Base-by-base conservation (phyloP, 2,797 vertebrate genomes). In the Anisognathus igniventris region DNA sequence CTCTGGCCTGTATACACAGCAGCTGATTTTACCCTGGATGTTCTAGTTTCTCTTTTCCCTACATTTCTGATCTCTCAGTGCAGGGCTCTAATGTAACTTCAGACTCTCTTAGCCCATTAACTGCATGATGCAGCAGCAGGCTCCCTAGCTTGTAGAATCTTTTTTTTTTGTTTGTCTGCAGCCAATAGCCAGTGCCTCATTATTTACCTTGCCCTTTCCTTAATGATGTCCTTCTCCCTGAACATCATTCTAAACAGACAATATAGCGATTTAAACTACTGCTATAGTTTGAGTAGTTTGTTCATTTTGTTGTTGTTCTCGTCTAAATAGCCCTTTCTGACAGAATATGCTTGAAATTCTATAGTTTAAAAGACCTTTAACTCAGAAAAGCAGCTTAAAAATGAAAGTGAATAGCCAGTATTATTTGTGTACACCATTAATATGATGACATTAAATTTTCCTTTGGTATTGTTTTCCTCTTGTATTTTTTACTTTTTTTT, bases 191-290 rank as follows among this genome's bases (percentile, higher is more conserved):
- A 50, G 33, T 44, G 31, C 54, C 67, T 88, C 85, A 78, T 95
- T 94, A 96, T 92, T 94, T 91, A 86, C 80, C 61, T 91, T 95
- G 77, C 54, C 88, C 95, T 96, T 85, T 93, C 42, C 89, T 82
- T 95, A 94, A 88, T 70, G 78, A 81, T 33, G 31, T 79, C 30
- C 77, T 78, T 95, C 57, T 93, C 56, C 2, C 3, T 14, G 61
- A 79, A 82, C 77, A 72, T 81, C 45, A 83, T 80, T 88, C 57
- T 82, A 82, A 94, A 53, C 28, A 92, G 72, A 88, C 51, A 91
- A 66, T 65, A 78, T 84, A 93, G 78, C 0, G 2, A 75, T 73
- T 88, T 91, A 80, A 92, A 86, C 73, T 81, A 58, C 70, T 90
- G 54, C 54, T 90, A 40, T 58, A 61, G 21, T 20, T 71, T 85